Evolutionary conservation across 2,113 vertebrate species (phyloP), one percentile per base, ranked within the genome.

Genomic region (Bubo scandiacus): DNA sequence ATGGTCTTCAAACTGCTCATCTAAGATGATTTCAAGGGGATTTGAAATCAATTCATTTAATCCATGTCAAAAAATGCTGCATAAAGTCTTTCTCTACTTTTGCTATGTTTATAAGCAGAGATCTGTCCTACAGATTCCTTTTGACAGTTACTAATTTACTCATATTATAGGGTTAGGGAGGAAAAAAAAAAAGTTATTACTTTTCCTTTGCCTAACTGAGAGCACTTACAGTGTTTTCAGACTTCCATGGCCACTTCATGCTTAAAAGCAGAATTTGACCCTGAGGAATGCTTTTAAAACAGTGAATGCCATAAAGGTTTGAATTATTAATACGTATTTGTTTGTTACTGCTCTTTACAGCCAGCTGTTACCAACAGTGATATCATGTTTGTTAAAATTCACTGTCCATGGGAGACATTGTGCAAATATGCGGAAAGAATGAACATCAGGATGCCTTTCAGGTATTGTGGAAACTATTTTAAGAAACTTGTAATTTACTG

Each of bases 361-460:
- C 99, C 98, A 59, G 99, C 99, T 65, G 59, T 99, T 97, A 99
- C 99, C 43, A 99, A 99, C 97, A 98, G 98, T 62, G 99, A 99
- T 97, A 99, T 99, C 91, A 99, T 99, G 99, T 99, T 99, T 95
- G 99, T 99, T 97, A 99, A 99, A 98, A 97, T 99, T 93, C 99
- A 99, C 47, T 99, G 99, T 94, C 99, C 99, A 0, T 99, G 99
- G 99, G 99, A 99, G 57, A 99, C 99, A 0, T 93, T 99, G 86
- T 99, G 99, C 98, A 99, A 99, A 98, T 99, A 99, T 8, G 99
- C 99, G 51, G 99, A 99, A 97, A 99, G 99, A 92, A 99, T 99
- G 99, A 99, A 99, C 97, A 99, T 99, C 97, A 98, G 99, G 90
- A 99, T 99, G 99, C 99, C 99, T 89, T 99, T 99, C 98, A 99